Evolutionary conservation across 2,113 vertebrate genomes (phyloP), one percentile per base, ranked within the genome.

Genomic region (Puffinus mauretanicus): DNA sequence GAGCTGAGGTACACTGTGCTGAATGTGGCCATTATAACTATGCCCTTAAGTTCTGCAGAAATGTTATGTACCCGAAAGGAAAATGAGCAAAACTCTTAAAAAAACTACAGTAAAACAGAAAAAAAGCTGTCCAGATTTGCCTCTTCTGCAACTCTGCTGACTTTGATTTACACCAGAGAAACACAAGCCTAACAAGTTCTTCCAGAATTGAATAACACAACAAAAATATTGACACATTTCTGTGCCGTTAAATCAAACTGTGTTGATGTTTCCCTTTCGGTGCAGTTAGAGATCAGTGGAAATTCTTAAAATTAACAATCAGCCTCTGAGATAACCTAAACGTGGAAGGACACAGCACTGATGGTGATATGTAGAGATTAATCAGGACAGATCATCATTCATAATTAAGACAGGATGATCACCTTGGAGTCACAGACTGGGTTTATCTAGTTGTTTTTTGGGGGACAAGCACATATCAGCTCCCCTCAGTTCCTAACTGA

Each of bases 1-100:
- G 99, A 99, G 96, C 97, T 99, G 95, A 99, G 99, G 99, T 99
- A 98, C 47, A 6, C 49, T 73, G 55, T 36, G 54, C 81, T 92
- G 67, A 82, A 58, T 52, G 34, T 54, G 78, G n/a, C 32, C 0
- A 0, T 93, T 88, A 34, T 22, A 84, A 75, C 73, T 83, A 64
- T 42, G 16, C 32, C 86, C 19, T 77, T 66, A 58, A 65, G 21
- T 86, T 92, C 61, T 88, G 44, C 73, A 82, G n/a, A 88, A 94
- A 32, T 67, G 4, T 57, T 71, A 6, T 26, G 22, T 85, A 52
- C 17, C 30, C 42, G 62, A 79, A 88, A 79, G 42, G 78, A 73
- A 86, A 88, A 88, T 26, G 13, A 90, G 44, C 16, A 80, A 76
- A 95, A 40, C n/a, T 51, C 42, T 72, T 79, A 26, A 49, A 75